A percentile compares a stretch with the other conserved stretches of the same genome.
These are phyloP conservation scores for Conger conger DNA, from an alignment of 2,113 vertebrate species.

Conservation along the genomic window DNA sequence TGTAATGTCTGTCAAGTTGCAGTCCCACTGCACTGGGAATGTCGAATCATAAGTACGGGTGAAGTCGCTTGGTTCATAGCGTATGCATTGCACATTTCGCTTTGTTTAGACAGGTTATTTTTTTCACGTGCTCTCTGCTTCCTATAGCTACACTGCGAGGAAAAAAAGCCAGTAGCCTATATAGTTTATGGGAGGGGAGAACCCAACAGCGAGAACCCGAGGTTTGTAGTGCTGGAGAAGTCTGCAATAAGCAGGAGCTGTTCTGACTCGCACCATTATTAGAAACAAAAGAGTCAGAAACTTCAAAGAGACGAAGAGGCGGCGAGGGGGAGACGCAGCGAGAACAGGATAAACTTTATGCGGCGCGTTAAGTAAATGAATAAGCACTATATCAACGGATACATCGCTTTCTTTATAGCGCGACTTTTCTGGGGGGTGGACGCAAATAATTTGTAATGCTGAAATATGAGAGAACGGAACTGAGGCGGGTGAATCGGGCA, in stretches of 20 bases:
- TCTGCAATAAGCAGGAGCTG: slow-evolving; percentile 12
- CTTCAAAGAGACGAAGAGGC: slow-evolving; percentile 52
- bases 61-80: not conserved
- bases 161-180: not conserved
- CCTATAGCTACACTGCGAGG: not conserved
- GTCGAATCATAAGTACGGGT: not conserved
- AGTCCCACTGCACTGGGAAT: not conserved
- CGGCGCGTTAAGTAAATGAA: slow-evolving; percentile 23
- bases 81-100: not conserved
- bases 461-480: slow-evolving; percentile 71
- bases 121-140: not conserved
- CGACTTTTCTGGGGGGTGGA: slow-evolving; percentile 61
- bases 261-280: slow-evolving; percentile 35
- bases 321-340: slow-evolving; percentile 9
- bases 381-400: slow-evolving; percentile 35
- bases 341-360: slow-evolving; percentile 11
- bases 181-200: slow-evolving; percentile 6
- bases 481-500: slow-evolving; percentile 65
- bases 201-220: not conserved
- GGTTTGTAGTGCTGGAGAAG: not conserved
- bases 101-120: not conserved
- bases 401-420: slow-evolving; percentile 33
- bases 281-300: slow-evolving; percentile 58
- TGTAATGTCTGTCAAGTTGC: not conserved
- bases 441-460: slow-evolving; percentile 62